phyloP scores from a whole-genome alignment of 1,140 invertebrate genomes.

The Agrypnia vestita region DNA sequence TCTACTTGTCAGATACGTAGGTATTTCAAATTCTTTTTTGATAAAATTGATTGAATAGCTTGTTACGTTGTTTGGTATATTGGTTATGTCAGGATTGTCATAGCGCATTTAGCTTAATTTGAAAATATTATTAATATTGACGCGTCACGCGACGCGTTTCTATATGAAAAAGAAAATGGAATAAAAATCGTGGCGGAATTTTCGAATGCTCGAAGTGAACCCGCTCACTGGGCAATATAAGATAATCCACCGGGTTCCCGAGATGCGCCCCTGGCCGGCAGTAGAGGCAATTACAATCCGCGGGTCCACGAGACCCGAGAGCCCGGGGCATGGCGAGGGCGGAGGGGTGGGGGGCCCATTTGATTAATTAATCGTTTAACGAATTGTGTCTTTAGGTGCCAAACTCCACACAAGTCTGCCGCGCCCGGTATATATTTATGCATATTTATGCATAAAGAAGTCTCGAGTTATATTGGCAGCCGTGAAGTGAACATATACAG shows the following conservation, averaged over 20 bases:
- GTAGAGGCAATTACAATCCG: slow-evolving; percentile 27
- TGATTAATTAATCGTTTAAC: slow-evolving; percentile 42
- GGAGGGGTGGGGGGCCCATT: slow-evolving; percentile 1
- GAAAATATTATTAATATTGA: no score
- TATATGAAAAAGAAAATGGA: no score
- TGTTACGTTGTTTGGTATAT: no score
- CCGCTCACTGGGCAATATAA: no score
- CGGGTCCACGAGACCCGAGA: background rate
- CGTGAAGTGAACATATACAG: background rate
- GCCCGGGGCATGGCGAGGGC: background rate
- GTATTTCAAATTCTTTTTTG: no score
- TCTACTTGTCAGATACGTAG: no score
- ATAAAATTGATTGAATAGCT: no score
- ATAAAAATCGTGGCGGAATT: no score
- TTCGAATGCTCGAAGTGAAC: no score
- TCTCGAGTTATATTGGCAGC: background rate
- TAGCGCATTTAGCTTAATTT: no score
- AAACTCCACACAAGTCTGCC: slow-evolving; percentile 13
- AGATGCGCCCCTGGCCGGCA: slow-evolving; percentile 15
- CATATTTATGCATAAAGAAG: slow-evolving; percentile 6
- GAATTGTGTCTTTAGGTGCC: slow-evolving; percentile 36
- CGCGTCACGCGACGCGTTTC: no score
- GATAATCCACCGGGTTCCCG: background rate
- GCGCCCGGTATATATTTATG: background rate
- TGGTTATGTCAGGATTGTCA: no score